Evolutionary conservation across 2,888 invertebrate species (phyloP).

Genomic region (Horisme vitalbata): DNA sequence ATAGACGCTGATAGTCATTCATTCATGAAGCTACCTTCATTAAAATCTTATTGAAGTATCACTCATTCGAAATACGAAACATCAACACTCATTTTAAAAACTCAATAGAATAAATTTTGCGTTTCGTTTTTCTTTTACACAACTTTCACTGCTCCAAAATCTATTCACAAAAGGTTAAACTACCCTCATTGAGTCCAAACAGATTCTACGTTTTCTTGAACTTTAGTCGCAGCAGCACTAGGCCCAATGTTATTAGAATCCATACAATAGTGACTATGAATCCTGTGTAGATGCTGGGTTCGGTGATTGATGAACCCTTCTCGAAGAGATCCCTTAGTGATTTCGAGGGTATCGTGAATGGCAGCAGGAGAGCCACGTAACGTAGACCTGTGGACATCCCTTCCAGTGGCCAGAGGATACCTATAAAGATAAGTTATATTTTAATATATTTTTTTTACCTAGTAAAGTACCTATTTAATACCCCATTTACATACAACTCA

Average conservation of each 20-base stretch:
- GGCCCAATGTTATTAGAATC: conserved; percentile 81
- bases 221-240: conserved; percentile 79
- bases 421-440: conserved; percentile 49
- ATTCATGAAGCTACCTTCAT: too few species aligned
- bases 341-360: conserved; percentile 91
- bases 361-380: conserved; percentile 85
- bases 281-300: conserved; percentile 88
- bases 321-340: conserved; percentile 89
- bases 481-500: too few species aligned
- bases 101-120: too few species aligned
- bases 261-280: conserved; percentile 86
- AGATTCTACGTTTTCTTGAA: conserved; percentile 54
- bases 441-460: too few species aligned
- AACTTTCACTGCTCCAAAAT: neutral
- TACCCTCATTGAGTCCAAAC: neutral
- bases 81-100: too few species aligned
- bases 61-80: too few species aligned
- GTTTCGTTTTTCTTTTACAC: too few species aligned
- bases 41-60: too few species aligned
- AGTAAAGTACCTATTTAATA: too few species aligned
- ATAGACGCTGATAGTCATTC: too few species aligned
- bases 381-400: conserved; percentile 85
- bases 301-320: conserved; percentile 87
- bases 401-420: conserved; percentile 87
- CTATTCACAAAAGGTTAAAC: neutral